These are phyloP conservation scores for Pterobdella sp. DNA, from an alignment of 2,888 invertebrate genomes.

Conservation along the genomic window DNA sequence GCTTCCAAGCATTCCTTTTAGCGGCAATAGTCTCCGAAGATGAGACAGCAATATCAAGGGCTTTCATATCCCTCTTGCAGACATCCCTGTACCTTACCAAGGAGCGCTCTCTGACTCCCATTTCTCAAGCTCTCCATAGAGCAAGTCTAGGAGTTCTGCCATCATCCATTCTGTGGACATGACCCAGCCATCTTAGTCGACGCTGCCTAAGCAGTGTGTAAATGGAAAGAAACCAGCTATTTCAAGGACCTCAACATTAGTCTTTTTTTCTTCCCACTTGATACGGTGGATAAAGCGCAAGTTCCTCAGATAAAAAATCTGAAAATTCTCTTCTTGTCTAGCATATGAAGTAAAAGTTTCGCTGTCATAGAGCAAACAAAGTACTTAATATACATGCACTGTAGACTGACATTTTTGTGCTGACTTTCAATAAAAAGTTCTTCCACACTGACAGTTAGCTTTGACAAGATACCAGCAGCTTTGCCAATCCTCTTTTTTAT, in stretches of 20 bases:
- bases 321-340: neutral
- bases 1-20: neutral
- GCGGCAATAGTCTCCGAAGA: neutral
- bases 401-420: neutral
- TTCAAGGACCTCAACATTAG: no score
- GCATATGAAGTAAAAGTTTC: neutral
- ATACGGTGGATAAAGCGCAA: neutral
- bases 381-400: neutral
- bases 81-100: neutral
- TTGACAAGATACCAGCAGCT: neutral
- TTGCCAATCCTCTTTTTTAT: neutral
- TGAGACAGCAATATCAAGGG: neutral
- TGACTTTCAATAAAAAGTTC: neutral
- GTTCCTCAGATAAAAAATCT: neutral
- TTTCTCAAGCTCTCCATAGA: no score
- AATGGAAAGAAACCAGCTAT: no score
- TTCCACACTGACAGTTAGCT: neutral
- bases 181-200: no score
- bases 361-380: constrained; percentile 4
- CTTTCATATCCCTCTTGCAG: neutral
- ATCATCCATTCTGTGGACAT: no score
- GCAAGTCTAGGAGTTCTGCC: no score
- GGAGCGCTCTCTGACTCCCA: no score
- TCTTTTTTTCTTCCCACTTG: neutral
- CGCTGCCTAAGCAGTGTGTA: no score